These are phyloP conservation scores for Aphelinus certus DNA, from an alignment of 1,140 invertebrate genomes.

Conservation along the genomic window DNA sequence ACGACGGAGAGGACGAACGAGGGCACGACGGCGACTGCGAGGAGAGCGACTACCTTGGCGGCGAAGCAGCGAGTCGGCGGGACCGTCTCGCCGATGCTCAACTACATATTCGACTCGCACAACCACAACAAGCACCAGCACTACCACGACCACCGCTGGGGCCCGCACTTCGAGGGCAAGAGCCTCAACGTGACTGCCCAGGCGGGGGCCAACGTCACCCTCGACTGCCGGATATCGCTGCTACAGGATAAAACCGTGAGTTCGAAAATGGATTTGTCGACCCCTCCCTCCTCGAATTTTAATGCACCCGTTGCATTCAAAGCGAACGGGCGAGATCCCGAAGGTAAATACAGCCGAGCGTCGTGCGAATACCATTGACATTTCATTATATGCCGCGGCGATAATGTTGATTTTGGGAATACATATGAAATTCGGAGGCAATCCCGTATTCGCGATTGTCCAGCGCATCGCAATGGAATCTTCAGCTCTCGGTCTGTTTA, in stretches of 20 bases:
- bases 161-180: slow-evolving; percentile 76
- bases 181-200: slow-evolving; percentile 82
- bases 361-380: too few species aligned
- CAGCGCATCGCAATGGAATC: too few species aligned
- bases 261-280: slow-evolving; percentile 25
- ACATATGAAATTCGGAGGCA: too few species aligned
- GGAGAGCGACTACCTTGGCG: neutral
- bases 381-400: too few species aligned
- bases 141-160: slow-evolving; percentile 73
- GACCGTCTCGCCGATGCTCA: slow-evolving; percentile 76
- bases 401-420: too few species aligned
- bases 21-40: slow-evolving; percentile 1
- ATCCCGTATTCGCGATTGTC: too few species aligned
- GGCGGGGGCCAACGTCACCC: slow-evolving; percentile 78
- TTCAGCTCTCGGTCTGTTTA: too few species aligned
- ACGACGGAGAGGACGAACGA: neutral
- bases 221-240: slow-evolving; percentile 84
- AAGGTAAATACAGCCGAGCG: too few species aligned
- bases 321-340: too few species aligned
- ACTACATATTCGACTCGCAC: slow-evolving; percentile 77
- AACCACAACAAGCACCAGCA: slow-evolving; percentile 75
- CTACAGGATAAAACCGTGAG: slow-evolving; percentile 88
- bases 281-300: too few species aligned
- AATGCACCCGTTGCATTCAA: too few species aligned
- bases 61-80: slow-evolving; percentile 48